These are phyloP conservation scores for Mycetomoellerius zeteki DNA, from an alignment of 1,140 invertebrate species.

Conservation along the genomic window DNA sequence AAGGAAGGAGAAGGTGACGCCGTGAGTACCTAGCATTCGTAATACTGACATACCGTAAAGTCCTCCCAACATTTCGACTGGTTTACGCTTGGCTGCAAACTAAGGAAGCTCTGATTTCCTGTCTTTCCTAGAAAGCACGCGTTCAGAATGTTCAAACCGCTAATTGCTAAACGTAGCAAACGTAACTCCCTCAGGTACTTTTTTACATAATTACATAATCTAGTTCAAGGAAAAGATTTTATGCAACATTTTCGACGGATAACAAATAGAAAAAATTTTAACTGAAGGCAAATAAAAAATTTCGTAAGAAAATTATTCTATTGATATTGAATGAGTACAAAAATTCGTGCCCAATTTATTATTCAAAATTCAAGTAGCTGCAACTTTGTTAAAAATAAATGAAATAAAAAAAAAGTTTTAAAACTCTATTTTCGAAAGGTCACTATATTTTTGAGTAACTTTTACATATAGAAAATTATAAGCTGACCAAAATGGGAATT, in stretches of 20 bases:
- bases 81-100: constrained; percentile 9
- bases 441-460: no score
- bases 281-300: neutral
- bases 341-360: no score
- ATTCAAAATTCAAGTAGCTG: no score
- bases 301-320: constrained; percentile 2
- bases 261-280: neutral
- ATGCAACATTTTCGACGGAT: neutral
- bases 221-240: neutral
- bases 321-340: no score
- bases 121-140: neutral
- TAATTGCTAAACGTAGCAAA: neutral
- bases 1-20: constrained; percentile 56
- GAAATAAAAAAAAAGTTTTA: no score
- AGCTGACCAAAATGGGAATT: no score
- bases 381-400: no score
- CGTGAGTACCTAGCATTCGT: constrained; percentile 44
- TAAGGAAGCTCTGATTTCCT: constrained; percentile 21
- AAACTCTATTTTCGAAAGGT: no score
- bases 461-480: no score
- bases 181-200: constrained; percentile 9
- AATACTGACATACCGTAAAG: constrained; percentile 33
- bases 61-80: constrained; percentile 35
- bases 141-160: neutral
- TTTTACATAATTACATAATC: neutral